Evolutionary conservation across 1,140 invertebrate genomes (phyloP).

Genomic region (Arion vulgaris): DNA sequence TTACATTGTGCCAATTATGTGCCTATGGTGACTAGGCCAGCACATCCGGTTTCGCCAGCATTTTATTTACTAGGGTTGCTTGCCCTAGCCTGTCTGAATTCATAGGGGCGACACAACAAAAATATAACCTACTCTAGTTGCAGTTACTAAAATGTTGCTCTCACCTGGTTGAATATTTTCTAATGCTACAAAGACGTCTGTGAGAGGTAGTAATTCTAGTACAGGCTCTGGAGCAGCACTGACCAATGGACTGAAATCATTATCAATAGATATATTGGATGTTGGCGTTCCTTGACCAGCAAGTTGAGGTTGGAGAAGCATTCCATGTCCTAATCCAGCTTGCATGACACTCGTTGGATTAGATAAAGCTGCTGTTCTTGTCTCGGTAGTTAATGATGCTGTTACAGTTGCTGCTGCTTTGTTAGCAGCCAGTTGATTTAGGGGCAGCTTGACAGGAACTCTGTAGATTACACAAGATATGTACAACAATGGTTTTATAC

Average conservation of each 20-base stretch:
- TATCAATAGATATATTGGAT: background rate
- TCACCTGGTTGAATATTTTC: constrained; percentile 83
- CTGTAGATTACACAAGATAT: constrained; percentile 73
- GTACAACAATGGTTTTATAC: background rate
- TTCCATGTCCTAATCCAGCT: background rate
- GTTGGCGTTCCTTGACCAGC: background rate
- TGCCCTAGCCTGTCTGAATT: too few relatives aligned
- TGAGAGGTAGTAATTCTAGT: constrained; percentile 72
- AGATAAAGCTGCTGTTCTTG: background rate
- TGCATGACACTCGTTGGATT: background rate
- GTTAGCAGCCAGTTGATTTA: constrained; percentile 78
- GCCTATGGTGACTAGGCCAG: too few relatives aligned
- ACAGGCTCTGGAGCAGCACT: constrained; percentile 51
- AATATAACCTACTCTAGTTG: too few relatives aligned
- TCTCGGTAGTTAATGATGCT: too few relatives aligned
- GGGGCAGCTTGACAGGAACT: constrained; percentile 79
- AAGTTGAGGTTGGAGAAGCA: background rate
- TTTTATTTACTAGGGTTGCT: too few relatives aligned
- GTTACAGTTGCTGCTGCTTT: constrained; percentile 29
- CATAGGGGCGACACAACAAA: too few relatives aligned
- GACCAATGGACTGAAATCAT: constrained; percentile 45
- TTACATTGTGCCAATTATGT: too few relatives aligned
- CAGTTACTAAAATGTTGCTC: too few relatives aligned
- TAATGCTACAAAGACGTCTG: constrained; percentile 83
- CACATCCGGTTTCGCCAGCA: too few relatives aligned